Evolutionary conservation across 2,797 vertebrate genomes (phyloP).

Genomic region (Myiotriccus ornatus): DNA sequence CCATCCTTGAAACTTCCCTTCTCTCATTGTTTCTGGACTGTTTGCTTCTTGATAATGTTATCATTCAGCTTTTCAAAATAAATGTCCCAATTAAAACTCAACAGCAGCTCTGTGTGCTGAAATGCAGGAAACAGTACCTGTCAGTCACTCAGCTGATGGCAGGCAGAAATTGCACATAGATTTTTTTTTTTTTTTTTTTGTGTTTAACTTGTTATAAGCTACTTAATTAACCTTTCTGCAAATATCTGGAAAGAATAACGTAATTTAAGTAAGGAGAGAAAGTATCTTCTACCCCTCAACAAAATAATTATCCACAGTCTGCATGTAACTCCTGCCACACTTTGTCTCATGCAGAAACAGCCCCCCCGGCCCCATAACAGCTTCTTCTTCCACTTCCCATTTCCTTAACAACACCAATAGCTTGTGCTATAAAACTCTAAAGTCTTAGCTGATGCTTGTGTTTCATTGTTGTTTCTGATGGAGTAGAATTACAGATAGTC

Average conservation of each 20-base stretch:
- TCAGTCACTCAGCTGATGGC: neutral
- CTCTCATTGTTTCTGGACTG: neutral
- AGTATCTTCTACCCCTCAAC: neutral
- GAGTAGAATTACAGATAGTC: neutral
- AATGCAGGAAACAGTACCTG: neutral
- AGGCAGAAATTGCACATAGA: neutral
- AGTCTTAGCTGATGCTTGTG: neutral
- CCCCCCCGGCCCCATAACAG: neutral
- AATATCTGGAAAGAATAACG: neutral
- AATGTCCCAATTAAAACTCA: neutral
- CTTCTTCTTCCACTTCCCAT: neutral
- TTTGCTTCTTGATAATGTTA: neutral
- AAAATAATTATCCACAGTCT: neutral
- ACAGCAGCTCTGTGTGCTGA: neutral
- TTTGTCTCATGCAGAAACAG: neutral
- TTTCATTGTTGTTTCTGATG: neutral
- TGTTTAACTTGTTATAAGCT: neutral
- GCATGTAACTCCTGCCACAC: neutral
- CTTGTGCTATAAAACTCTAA: neutral
- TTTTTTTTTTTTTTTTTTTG: neutral
- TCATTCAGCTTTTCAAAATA: neutral
- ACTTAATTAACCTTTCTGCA: neutral
- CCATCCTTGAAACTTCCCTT: neutral
- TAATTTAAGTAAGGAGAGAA: neutral
- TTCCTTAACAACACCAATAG: neutral